Evolutionary conservation across 2,888 invertebrate species (phyloP).

Genomic region (Mycalesis mineus): DNA sequence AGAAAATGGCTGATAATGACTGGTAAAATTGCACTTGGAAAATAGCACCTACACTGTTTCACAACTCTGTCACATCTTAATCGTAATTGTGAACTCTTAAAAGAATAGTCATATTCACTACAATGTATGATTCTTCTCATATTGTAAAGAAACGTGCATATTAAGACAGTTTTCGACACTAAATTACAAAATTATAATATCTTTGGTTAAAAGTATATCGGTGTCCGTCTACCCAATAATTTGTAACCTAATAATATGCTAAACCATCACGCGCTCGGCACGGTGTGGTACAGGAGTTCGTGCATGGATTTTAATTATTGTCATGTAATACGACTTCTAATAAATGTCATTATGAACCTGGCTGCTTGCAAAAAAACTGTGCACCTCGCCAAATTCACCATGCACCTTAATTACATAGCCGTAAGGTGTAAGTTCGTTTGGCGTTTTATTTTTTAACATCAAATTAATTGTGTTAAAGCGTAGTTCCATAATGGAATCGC

Average conservation of each 20-base stretch:
- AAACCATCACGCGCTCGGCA: conserved; percentile 62
- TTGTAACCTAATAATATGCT: conserved; percentile 65
- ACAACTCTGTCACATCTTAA: no score
- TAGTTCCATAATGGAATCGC: conserved; percentile 73
- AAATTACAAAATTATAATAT: no score
- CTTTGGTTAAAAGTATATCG: background rate
- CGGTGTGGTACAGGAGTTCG: conserved; percentile 71
- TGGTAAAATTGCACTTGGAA: no score
- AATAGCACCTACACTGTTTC: no score
- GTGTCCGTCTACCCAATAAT: conserved; percentile 41
- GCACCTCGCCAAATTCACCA: conserved; percentile 15
- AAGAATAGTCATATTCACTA: no score
- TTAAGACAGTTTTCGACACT: no score
- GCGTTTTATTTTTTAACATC: background rate
- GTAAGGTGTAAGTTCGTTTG: conserved; percentile 33
- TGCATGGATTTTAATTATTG: conserved; percentile 78
- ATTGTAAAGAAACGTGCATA: no score
- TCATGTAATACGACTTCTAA: conserved; percentile 77
- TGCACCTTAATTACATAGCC: conserved; percentile 8
- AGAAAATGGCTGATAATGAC: no score
- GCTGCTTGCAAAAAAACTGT: conserved; percentile 42
- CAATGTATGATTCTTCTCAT: no score
- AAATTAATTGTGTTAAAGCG: conserved; percentile 43
- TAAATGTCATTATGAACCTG: conserved; percentile 76
- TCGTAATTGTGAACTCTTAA: no score